These are phyloP conservation scores for Dromaius novaehollandiae DNA, from an alignment of 2,113 vertebrate genomes.

Conservation along the genomic window DNA sequence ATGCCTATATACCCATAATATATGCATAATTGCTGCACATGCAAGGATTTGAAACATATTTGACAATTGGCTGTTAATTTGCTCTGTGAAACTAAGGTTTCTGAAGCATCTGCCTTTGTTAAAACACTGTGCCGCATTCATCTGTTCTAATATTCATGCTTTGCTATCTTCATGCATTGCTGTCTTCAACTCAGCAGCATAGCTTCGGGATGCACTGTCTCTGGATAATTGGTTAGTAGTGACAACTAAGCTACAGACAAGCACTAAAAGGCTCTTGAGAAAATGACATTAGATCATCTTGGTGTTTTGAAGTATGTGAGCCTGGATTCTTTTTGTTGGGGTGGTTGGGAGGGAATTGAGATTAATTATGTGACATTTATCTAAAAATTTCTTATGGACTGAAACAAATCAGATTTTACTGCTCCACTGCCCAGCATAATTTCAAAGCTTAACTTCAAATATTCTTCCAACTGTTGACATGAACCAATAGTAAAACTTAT, in stretches of 20 bases:
- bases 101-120: not conserved
- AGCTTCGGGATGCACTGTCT: not conserved
- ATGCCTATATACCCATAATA: not conserved
- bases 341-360: not conserved
- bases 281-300: not conserved
- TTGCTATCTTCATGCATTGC: not conserved
- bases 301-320: not conserved
- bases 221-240: not conserved
- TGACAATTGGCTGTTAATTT: not conserved
- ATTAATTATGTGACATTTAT: not conserved
- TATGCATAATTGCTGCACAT: not conserved
- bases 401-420: not conserved
- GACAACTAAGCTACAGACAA: not conserved
- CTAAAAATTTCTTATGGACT: not conserved
- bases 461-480: not conserved
- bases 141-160: not conserved
- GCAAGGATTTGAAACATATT: not conserved
- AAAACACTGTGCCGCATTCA: not conserved
- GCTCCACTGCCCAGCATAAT: not conserved
- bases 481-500: not conserved
- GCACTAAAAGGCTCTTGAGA: not conserved
- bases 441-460: not conserved
- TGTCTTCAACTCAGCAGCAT: not conserved
- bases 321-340: not conserved
- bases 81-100: not conserved